These are phyloP conservation scores for Chymomyza caudatula DNA, from an alignment of 2,888 invertebrate species.

Conservation along the genomic window DNA sequence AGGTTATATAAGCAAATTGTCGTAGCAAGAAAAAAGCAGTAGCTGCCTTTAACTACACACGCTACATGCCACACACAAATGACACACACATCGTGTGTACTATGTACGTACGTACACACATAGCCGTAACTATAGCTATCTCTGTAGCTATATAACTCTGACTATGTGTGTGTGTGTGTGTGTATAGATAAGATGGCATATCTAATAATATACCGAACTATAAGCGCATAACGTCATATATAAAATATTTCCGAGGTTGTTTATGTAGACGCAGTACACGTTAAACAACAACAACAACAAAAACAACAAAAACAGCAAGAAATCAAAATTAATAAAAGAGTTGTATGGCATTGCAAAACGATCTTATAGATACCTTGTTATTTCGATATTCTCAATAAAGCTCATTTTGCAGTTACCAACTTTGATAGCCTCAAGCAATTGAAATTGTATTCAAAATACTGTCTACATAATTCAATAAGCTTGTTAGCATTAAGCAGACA, in stretches of 20 bases:
- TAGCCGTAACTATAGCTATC: slow-evolving; percentile 19
- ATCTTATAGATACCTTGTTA: background rate
- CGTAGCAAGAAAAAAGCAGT: background rate
- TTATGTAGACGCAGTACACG: background rate
- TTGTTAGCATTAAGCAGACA: background rate
- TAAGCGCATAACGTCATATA: slow-evolving; percentile 49
- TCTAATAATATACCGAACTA: slow-evolving; percentile 56
- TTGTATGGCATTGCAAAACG: background rate
- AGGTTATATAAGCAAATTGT: slow-evolving; percentile 1
- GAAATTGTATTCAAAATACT: background rate
- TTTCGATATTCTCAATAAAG: background rate
- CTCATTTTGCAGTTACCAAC: background rate
- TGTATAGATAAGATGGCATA: slow-evolving; percentile 66
- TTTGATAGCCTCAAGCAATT: background rate
- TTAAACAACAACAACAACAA: no score
- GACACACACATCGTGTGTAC: background rate
- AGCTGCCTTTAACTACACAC: background rate
- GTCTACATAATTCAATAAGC: background rate
- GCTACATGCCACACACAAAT: background rate
- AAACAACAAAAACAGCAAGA: background rate
- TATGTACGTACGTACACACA: background rate
- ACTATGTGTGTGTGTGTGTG: slow-evolving; percentile 14
- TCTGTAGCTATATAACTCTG: background rate
- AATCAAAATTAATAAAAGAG: background rate
- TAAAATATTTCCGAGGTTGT: slow-evolving; percentile 20